Percentiles rank a stretch among this genome's conserved stretches.
Conservation (phyloP, 2,113 vertebrate genomes). For the Daubentonia madagascariensis region DNA sequence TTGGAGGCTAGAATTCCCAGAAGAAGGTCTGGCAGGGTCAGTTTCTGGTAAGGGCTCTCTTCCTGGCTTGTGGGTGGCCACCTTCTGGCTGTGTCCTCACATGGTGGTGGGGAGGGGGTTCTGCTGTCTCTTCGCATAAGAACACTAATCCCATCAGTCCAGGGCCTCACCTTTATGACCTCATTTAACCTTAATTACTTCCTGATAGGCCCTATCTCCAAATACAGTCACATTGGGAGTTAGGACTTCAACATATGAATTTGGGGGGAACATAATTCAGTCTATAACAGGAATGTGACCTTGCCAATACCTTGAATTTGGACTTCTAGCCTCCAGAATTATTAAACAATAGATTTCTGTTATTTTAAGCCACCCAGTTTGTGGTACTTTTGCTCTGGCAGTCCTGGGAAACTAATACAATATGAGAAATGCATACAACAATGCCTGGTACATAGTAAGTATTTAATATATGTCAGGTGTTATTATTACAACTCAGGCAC, state of each 20-base stretch:
- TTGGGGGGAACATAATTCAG: background rate
- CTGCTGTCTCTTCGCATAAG: background rate
- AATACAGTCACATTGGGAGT: background rate
- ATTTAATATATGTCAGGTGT: background rate
- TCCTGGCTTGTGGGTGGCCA: background rate
- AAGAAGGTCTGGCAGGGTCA: background rate
- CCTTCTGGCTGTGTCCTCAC: background rate
- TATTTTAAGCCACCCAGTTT: background rate
- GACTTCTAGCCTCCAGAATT: background rate
- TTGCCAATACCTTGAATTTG: background rate
- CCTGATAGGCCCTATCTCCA: background rate
- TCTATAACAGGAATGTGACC: background rate
- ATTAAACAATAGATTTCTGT: background rate
- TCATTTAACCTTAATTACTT: background rate
- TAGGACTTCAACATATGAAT: background rate
- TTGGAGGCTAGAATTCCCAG: background rate
- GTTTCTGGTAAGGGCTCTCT: background rate
- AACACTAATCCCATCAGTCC: background rate
- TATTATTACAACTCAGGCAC: background rate
- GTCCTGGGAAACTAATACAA: background rate
- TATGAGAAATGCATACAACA: background rate
- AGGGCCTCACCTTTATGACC: background rate
- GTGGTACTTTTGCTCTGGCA: background rate
- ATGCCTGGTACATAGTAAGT: background rate
- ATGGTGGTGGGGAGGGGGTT: background rate